Evolutionary conservation across 2,113 vertebrate genomes (phyloP), one percentile per base, ranked within the genome.

Genomic region (Chaetodon trifascialis): DNA sequence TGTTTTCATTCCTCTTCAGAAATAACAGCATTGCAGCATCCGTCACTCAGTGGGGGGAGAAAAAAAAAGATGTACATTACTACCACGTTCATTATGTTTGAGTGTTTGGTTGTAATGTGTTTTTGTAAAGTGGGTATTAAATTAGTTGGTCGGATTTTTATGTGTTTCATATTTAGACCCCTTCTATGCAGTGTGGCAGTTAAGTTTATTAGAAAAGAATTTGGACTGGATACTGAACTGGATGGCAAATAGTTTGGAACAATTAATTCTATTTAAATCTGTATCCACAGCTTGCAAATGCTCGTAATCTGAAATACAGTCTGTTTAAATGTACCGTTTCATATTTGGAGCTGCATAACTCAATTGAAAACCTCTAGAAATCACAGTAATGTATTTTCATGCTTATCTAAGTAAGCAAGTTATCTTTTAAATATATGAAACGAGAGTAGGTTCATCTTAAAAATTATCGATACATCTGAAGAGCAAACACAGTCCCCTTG

Each of bases 1-100:
- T 94, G 94, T 94, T 95, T 95, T 93, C 84, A 91, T 80, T 90
- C 89, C 93, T 94, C 92, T 95, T 94, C 91, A 94, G 81, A 85
- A 90, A 91, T 88, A 89, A 88, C 90, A 91, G 78, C 76, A 77
- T 89, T 83, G 77, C 85, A 86, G 77, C 86, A 76, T 86, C 89
- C 76, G 88, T 93, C 88, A 92, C 83, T 90, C 80, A 83, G 80
- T 64, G 54, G 19, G 3, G n/a, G 34, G 15, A 9, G 8, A 54
- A 65, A 90, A 86, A 82, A 76, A 86, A 78, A n/a, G n/a, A 83
- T 89, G 81, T 85, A 93, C 91, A 93, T 92, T 85, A 88, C 80
- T 76, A 77, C 65, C 87, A 76, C 82, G 17, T 90, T 93, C 88
- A 93, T 93, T 92, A 91, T 86, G 85, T 82, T 87, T 69, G 89